Conservation (phyloP, 2,888 invertebrate genomes). For the Dynastes hyllus region DNA sequence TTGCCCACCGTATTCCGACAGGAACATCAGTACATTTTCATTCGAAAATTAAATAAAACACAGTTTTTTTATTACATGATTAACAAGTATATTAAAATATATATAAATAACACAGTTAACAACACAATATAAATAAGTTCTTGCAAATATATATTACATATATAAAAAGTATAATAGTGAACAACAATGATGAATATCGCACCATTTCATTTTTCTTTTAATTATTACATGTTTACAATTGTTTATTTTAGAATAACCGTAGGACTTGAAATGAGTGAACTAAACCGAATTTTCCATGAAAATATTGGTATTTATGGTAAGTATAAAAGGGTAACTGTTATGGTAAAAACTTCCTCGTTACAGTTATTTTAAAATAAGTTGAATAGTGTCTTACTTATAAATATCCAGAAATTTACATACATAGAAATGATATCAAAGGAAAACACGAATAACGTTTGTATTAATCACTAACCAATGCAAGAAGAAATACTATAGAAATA, state of each 20-base stretch:
- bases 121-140: slow-evolving; percentile 46
- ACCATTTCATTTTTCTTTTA: slow-evolving; percentile 2
- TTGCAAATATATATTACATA: slow-evolving; percentile 38
- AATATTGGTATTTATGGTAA: neutral
- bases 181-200: slow-evolving; percentile 22
- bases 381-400: neutral
- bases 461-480: slow-evolving; percentile 5
- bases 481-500: neutral
- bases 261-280: neutral
- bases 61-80: slow-evolving; percentile 14
- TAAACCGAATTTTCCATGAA: neutral
- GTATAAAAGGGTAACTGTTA: neutral
- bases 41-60: neutral
- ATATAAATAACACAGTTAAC: slow-evolving; percentile 50
- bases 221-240: slow-evolving; percentile 2
- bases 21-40: too few species aligned
- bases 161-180: slow-evolving; percentile 34
- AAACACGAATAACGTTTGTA: neutral
- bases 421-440: neutral
- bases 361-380: slow-evolving; percentile 22
- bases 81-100: slow-evolving; percentile 52
- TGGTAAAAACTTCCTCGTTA: neutral
- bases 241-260: slow-evolving; percentile 8
- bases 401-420: slow-evolving; percentile 14
- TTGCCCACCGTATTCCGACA: too few species aligned